phyloP scores from a whole-genome alignment of 2,797 vertebrate genomes.

The Halcyon leucocephala region DNA sequence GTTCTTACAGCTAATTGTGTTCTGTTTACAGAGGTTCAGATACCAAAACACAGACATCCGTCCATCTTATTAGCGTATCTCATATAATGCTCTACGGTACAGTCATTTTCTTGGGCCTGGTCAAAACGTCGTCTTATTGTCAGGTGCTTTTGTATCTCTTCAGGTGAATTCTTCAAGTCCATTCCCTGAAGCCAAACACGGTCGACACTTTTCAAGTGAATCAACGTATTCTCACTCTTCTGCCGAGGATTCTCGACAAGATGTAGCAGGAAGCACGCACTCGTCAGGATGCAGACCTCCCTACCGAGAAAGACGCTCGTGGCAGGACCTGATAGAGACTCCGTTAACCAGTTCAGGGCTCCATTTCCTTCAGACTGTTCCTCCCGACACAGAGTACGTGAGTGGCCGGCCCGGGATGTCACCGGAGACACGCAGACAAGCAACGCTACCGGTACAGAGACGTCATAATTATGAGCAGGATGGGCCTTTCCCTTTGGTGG shows the following conservation, averaged over 20 bases:
- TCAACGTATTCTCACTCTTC: slow-evolving; percentile 90
- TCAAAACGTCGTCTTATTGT: not conserved
- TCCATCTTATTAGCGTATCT: not conserved
- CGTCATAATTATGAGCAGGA: slow-evolving; percentile 83
- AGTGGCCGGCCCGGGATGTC: slow-evolving; percentile 78
- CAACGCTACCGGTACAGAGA: slow-evolving; percentile 78
- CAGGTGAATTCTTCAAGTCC: slow-evolving; percentile 91
- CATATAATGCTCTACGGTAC: not conserved
- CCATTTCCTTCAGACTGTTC: slow-evolving; percentile 89
- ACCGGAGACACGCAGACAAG: slow-evolving; percentile 84
- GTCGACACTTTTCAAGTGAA: slow-evolving; percentile 89
- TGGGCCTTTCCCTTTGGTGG: slow-evolving; percentile 88
- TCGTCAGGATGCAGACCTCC: slow-evolving; percentile 85
- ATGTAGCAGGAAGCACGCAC: slow-evolving; percentile 81
- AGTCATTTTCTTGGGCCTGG: not conserved
- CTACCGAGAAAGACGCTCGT: slow-evolving; percentile 87
- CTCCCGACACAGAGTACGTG: slow-evolving; percentile 78
- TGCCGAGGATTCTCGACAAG: slow-evolving; percentile 84
- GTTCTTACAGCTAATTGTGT: not conserved
- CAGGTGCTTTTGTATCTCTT: slow-evolving; percentile 15
- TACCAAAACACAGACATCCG: not conserved
- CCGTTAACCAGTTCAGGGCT: slow-evolving; percentile 90
- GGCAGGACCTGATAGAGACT: slow-evolving; percentile 93
- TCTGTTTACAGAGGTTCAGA: not conserved
- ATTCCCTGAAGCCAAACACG: slow-evolving; percentile 87